These are phyloP conservation scores for Rotaria socialis DNA, from an alignment of 2,888 invertebrate genomes.

Conservation along the genomic window DNA sequence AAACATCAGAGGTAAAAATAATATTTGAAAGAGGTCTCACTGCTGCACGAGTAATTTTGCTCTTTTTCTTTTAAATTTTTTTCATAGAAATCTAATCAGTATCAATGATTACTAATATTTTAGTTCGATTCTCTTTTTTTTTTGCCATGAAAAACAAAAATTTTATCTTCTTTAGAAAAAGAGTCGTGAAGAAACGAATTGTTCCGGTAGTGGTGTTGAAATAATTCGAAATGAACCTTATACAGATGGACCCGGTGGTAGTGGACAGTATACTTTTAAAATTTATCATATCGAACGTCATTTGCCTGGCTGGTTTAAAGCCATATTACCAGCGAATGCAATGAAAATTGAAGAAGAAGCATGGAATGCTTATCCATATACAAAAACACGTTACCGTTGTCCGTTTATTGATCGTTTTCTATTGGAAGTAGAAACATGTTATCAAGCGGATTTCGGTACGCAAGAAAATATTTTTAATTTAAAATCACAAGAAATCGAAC, in stretches of 20 bases:
- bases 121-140: not conserved
- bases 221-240: constrained; percentile 96
- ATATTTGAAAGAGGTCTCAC: not conserved
- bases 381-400: constrained; percentile 91
- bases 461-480: constrained; percentile 95
- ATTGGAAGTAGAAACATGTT: constrained; percentile 95
- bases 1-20: not conserved
- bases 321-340: constrained; percentile 79
- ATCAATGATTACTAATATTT: not conserved
- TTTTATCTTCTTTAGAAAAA: constrained; percentile 71
- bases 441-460: constrained; percentile 78
- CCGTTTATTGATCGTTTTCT: constrained; percentile 97
- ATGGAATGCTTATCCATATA: constrained; percentile 99
- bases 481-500: constrained; percentile 78
- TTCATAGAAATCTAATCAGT: not conserved
- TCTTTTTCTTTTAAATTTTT: not conserved
- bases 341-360: constrained; percentile 90
- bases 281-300: constrained; percentile 97
- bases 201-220: constrained; percentile 94
- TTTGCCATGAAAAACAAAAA: not conserved
- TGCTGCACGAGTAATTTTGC: not conserved
- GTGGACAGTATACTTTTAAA: constrained; percentile 92
- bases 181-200: constrained; percentile 91
- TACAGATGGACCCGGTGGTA: constrained; percentile 85
- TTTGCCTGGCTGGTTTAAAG: constrained; percentile 69